Base-by-base conservation (phyloP, 2,888 invertebrate genomes). In the Caenorhabditis wallacei region DNA sequence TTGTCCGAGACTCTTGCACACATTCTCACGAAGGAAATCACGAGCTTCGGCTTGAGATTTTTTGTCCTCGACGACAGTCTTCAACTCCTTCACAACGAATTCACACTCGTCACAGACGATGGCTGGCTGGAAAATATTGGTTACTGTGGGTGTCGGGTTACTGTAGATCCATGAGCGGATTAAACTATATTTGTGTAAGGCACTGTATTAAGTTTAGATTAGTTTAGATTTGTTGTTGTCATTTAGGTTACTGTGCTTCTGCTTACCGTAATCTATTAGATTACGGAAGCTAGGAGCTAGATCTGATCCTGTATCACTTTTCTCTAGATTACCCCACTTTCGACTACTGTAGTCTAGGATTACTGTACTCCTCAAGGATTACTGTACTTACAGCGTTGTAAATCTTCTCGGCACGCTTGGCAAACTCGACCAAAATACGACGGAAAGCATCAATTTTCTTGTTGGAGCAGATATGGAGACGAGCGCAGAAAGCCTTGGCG, bases 91-190 rank as follows among this genome's bases (percentile, higher is more conserved):
- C 64, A 89, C 87, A 40, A 89, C 91, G 76, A 91, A 88, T 80
- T 90, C 88, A 83, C 91, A 91, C 76, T 91, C 91, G 61, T 91
- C 91, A 63, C 91, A 91, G 35, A 90, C 84, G 66, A 91, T 78
- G 51, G 88, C 87, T 63, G 86, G 85, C 86, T 88, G 78, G 20
- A 87, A 68, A 24, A 18, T 30, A 46, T 13, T 22, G 30, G 37
- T 54, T 8, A 18, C 5, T 1, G 20, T 18, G 46, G 35, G 35
- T 35, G 5, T 7, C 10, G 46, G 46, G 10, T n/a, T 46, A 46
- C 46, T 53, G 22, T 51, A 3, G 1, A 51, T 20, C 1, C 10
- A n/a, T 5, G n/a, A n/a, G n/a, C n/a, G n/a, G n/a, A n/a, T n/a
- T n/a, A n/a, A n/a, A n/a, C n/a, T n/a, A n/a, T n/a, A n/a, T n/a